Percentiles rank a stretch among this genome's conserved stretches.
These are phyloP conservation scores for Phengaris alcon DNA, from an alignment of 2,888 invertebrate genomes.

Conservation along the genomic window DNA sequence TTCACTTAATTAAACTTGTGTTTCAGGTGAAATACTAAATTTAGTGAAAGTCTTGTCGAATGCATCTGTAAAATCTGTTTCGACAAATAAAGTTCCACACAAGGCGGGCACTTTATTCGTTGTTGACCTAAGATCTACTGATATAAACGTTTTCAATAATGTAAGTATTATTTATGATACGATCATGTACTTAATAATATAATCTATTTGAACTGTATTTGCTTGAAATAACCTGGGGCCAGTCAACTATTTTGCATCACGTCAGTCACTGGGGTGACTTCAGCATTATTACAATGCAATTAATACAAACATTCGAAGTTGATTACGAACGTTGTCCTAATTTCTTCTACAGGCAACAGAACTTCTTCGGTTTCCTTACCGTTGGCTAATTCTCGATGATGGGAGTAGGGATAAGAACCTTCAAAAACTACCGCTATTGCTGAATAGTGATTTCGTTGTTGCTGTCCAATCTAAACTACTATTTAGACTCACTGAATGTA, in stretches of 20 bases:
- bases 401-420: constrained; percentile 37
- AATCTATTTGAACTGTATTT: too few species aligned
- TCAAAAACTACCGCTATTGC: constrained; percentile 44
- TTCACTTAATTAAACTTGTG: not conserved
- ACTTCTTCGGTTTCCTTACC: constrained; percentile 53
- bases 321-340: too few species aligned
- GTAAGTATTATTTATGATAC: constrained; percentile 43
- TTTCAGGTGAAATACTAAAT: constrained; percentile 44
- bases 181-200: too few species aligned
- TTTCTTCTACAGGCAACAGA: constrained; percentile 45
- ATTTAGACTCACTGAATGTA: constrained; percentile 53
- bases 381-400: constrained; percentile 54
- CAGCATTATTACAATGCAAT: not conserved
- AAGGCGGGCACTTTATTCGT: constrained; percentile 52
- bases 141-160: constrained; percentile 44
- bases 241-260: too few species aligned
- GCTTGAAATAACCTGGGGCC: too few species aligned
- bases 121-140: constrained; percentile 54
- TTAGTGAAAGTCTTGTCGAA: constrained; percentile 47
- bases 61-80: constrained; percentile 46
- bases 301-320: too few species aligned
- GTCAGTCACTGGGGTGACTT: not conserved
- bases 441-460: constrained; percentile 58
- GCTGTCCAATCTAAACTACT: constrained; percentile 43
- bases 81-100: constrained; percentile 41